A percentile compares a stretch with the other conserved stretches of the same genome.
Conservation (phyloP, 2,888 invertebrate genomes). For the Polydesmus complanatus region DNA sequence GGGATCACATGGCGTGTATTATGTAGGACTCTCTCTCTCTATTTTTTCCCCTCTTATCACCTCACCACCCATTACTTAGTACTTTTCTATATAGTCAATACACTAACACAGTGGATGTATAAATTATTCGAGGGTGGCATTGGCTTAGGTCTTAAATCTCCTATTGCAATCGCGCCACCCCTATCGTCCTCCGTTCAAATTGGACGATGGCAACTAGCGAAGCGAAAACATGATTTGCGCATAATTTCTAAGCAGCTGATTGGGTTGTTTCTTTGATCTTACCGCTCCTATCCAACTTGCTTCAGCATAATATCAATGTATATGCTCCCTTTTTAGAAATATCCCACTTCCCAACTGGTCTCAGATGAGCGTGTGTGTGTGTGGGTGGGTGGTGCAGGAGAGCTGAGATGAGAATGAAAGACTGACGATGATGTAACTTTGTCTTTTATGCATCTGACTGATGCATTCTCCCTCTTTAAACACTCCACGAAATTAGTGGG, state of each 20-base stretch:
- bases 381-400: too few species aligned
- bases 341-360: neutral
- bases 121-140: neutral
- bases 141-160: neutral
- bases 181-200: constrained; percentile 8
- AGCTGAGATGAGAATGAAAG: neutral
- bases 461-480: too few species aligned
- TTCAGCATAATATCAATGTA: neutral
- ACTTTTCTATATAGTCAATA: neutral
- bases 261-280: constrained; percentile 12
- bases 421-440: neutral
- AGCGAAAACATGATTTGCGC: constrained; percentile 17
- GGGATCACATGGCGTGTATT: neutral
- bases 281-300: constrained; percentile 1
- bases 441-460: too few species aligned
- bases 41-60: too few species aligned
- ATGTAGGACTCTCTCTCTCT: neutral
- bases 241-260: constrained; percentile 16
- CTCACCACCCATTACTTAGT: neutral
- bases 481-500: too few species aligned
- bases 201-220: constrained; percentile 12
- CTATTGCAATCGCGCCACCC: neutral
- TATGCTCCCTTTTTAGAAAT: constrained; percentile 5
- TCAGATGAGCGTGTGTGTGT: constrained; percentile 8
- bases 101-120: neutral